A percentile compares a stretch with the other conserved stretches of the same genome.
Conservation (phyloP, 1,140 invertebrate species). For the Propsilocerus akamusi region DNA sequence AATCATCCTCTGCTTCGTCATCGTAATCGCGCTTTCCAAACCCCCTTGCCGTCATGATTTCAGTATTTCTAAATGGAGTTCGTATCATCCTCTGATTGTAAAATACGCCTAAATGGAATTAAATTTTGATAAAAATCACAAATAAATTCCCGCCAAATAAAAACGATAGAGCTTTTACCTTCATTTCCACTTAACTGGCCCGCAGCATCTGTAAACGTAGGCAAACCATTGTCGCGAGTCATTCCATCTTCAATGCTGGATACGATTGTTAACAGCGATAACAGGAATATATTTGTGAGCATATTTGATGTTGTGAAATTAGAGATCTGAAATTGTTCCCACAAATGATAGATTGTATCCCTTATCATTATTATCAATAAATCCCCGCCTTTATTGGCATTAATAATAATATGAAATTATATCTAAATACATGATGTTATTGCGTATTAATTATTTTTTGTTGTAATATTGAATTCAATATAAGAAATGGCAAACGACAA, state of each 20-base stretch:
- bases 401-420: too few species aligned
- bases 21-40: constrained; percentile 5
- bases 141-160: neutral
- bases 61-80: constrained; percentile 5
- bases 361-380: too few species aligned
- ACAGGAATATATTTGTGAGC: neutral
- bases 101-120: neutral
- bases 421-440: too few species aligned
- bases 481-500: too few species aligned
- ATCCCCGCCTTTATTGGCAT: too few species aligned
- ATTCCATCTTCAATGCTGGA: too few species aligned
- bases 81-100: constrained; percentile 1
- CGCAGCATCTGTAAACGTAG: neutral
- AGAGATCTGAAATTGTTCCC: too few species aligned
- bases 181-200: neutral
- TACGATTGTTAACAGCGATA: neutral
- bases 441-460: too few species aligned
- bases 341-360: too few species aligned
- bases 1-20: neutral
- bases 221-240: neutral
- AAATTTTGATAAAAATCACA: neutral
- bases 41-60: constrained; percentile 6
- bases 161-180: neutral
- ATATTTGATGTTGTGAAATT: too few species aligned
- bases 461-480: too few species aligned